Evolutionary conservation across 2,797 vertebrate genomes (phyloP).

Genomic region (Staurois parvus): DNA sequence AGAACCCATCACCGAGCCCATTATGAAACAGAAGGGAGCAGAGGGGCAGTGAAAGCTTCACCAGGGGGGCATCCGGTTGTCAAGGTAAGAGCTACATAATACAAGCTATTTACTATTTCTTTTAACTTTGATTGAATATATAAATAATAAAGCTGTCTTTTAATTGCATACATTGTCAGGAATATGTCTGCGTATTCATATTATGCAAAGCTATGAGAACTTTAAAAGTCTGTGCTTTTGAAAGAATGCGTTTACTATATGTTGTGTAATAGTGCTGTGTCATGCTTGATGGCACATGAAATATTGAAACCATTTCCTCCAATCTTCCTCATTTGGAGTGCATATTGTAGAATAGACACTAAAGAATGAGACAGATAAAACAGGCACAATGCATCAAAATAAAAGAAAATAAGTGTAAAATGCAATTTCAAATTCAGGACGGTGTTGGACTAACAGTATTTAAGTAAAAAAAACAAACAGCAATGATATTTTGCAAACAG

Average conservation of each 20-base stretch:
- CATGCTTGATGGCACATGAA: conserved; percentile 50
- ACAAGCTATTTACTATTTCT: no score
- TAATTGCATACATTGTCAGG: neutral
- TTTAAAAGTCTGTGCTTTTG: neutral
- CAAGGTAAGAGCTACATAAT: conserved; percentile 78
- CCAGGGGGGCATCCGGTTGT: conserved; percentile 88
- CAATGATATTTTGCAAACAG: no score
- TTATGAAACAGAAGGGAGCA: conserved; percentile 92
- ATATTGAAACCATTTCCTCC: conserved; percentile 54
- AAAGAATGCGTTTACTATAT: conserved; percentile 31
- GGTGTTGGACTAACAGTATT: no score
- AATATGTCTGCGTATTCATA: neutral
- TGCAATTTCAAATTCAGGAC: no score
- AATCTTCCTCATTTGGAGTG: neutral
- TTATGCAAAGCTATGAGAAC: neutral
- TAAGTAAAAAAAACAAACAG: no score
- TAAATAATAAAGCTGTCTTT: no score
- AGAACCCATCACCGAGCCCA: conserved; percentile 90
- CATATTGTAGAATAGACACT: neutral
- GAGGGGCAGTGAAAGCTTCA: conserved; percentile 89
- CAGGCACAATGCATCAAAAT: neutral
- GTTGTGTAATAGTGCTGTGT: conserved; percentile 49
- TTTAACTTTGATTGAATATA: no score
- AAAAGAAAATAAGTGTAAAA: neutral
- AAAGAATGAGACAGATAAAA: neutral